Evolutionary conservation across 2,888 invertebrate genomes (phyloP).

Genomic region (Apamea crenata): DNA sequence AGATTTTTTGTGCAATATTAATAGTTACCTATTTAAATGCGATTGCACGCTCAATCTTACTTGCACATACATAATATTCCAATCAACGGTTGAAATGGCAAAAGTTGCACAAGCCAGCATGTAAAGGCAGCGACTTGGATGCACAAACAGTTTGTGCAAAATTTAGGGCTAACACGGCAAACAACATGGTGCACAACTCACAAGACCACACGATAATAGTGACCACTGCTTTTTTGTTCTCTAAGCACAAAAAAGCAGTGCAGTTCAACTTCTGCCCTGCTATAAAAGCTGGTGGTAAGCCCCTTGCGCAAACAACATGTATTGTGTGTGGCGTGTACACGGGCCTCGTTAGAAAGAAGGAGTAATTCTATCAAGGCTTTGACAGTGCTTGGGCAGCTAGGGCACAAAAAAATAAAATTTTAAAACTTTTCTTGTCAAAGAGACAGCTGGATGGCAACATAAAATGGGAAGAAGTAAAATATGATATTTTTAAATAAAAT

Average conservation of each 20-base stretch:
- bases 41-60: background rate
- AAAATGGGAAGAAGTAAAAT: background rate
- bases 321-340: background rate
- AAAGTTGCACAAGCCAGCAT: too few relatives aligned
- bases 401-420: background rate
- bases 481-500: background rate
- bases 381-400: background rate
- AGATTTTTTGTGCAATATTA: background rate
- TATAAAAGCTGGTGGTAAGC: too few relatives aligned
- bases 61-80: too few relatives aligned
- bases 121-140: too few relatives aligned
- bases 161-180: too few relatives aligned
- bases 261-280: too few relatives aligned
- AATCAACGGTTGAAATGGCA: too few relatives aligned
- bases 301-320: background rate
- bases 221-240: too few relatives aligned
- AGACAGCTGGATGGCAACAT: constrained; percentile 10
- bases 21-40: background rate
- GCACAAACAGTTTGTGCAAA: background rate
- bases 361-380: background rate
- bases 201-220: background rate
- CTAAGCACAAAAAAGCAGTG: too few relatives aligned
- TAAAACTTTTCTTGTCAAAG: constrained; percentile 20
- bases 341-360: background rate
- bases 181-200: background rate